Base-by-base conservation (phyloP, 1,140 invertebrate species). In the Drosophila pectinifera region DNA sequence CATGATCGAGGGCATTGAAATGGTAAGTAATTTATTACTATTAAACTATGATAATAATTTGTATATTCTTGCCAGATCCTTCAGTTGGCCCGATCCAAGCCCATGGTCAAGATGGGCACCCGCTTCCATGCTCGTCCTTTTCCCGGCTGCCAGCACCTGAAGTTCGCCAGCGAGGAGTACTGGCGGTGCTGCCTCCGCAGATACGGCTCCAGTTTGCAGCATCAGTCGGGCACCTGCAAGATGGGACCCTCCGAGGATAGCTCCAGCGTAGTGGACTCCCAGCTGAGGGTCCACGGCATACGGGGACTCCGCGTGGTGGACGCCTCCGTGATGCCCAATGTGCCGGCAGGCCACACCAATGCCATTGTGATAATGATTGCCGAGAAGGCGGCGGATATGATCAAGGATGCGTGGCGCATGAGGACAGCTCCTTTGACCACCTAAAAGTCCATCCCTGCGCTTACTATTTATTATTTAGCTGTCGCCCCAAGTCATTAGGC, bases 191-290 rank as follows among this genome's bases (percentile, higher is more conserved):
- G 94, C 14, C 93, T 95, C 5, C 94, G 94, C 55, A 94, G 95
- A 39, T 93, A 95, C 18, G 94, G 94, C 1, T 94, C 94, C 38
- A 96, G 95, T n/a, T 91, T 96, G 39, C 96, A 95, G 56, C 96
- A 97, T 91, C 96, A 96, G 91, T 94, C 95, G 2, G 94, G 95
- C 1, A 96, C 96, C 0, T 95, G 94, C 42, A 96, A 96, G 91
- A 97, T 97, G 97, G 97, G 97, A 1, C 95, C 95, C 0, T 22
- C 73, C 0, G 89, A 85, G 0, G 96, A 97, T 88, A 81, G 93
- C 1, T 91, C 93, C 22, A 95, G 96, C 0, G 96, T 98, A 0
- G 97, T 98, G 0, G 95, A 97, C 91, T 93, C 95, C 0, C 84
- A 95, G 72, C 92, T 98, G 1, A 94, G 93, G 79, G 96, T 97